phyloP scores from a whole-genome alignment of 2,113 vertebrate genomes.

The Miniopterus natalensis region DNA sequence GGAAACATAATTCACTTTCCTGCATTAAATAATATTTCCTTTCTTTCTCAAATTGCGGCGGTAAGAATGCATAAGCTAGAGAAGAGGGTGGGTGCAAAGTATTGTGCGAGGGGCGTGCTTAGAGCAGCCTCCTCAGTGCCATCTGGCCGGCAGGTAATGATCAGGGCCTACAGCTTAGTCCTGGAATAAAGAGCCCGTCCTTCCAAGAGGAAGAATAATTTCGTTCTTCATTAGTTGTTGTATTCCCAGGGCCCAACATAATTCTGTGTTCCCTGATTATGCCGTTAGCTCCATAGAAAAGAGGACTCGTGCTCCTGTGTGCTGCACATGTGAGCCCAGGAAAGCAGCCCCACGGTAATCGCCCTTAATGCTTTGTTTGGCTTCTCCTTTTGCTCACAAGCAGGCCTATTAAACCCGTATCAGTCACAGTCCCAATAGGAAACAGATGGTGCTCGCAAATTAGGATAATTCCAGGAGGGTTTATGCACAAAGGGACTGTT shows the following conservation, averaged over 20 bases:
- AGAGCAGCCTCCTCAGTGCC: background rate
- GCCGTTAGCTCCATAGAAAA: background rate
- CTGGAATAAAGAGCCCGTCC: background rate
- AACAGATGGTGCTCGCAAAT: slow-evolving; percentile 75
- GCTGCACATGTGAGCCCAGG: background rate
- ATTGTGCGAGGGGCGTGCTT: background rate
- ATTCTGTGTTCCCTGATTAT: background rate
- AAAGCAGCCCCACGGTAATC: background rate
- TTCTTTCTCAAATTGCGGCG: background rate
- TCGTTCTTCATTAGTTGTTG: background rate
- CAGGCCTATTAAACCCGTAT: slow-evolving; percentile 65
- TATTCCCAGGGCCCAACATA: background rate
- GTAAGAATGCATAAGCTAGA: background rate
- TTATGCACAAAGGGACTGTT: slow-evolving; percentile 71
- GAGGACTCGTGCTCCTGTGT: background rate
- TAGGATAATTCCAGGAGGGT: slow-evolving; percentile 72
- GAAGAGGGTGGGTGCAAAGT: background rate
- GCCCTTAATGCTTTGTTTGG: slow-evolving; percentile 57
- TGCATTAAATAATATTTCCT: background rate
- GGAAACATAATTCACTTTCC: slow-evolving; percentile 20
- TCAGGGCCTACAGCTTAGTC: background rate
- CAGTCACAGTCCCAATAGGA: slow-evolving; percentile 60
- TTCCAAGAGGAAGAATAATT: background rate
- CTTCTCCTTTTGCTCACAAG: slow-evolving; percentile 61
- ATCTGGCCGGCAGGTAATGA: background rate